These are phyloP conservation scores for Eledone cirrhosa DNA, from an alignment of 2,888 invertebrate genomes.

Conservation along the genomic window DNA sequence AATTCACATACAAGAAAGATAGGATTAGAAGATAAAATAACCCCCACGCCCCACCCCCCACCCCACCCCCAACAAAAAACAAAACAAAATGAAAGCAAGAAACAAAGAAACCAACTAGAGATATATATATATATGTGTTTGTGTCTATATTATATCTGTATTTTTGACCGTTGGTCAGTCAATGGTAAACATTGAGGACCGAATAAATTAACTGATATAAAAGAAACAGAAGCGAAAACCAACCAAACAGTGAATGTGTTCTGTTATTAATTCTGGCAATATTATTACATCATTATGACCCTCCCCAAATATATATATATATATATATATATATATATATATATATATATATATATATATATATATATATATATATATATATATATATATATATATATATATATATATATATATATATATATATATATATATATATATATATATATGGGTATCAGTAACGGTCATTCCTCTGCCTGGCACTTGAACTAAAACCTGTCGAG, in stretches of 20 bases:
- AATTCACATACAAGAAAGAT: background rate
- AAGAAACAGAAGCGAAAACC: too few species aligned
- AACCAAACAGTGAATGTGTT: too few species aligned
- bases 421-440: background rate
- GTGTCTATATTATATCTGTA: too few species aligned
- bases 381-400: slow-evolving; percentile 6
- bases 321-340: background rate
- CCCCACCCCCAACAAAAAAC: too few species aligned
- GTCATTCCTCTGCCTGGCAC: background rate
- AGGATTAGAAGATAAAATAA: background rate
- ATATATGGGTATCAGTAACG: background rate
- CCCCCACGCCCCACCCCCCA: too few species aligned
- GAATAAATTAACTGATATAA: too few species aligned
- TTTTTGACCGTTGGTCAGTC: too few species aligned
- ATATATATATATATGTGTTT: background rate
- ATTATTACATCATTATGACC: too few species aligned
- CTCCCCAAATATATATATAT: too few species aligned
- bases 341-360: background rate
- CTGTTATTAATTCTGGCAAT: too few species aligned
- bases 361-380: background rate
- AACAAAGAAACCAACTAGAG: background rate
- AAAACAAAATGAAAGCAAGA: background rate
- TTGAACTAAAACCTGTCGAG: background rate
- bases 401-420: background rate
- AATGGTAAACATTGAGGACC: too few species aligned